phyloP scores from a whole-genome alignment of 2,113 vertebrate species.

The Balaeniceps rex region DNA sequence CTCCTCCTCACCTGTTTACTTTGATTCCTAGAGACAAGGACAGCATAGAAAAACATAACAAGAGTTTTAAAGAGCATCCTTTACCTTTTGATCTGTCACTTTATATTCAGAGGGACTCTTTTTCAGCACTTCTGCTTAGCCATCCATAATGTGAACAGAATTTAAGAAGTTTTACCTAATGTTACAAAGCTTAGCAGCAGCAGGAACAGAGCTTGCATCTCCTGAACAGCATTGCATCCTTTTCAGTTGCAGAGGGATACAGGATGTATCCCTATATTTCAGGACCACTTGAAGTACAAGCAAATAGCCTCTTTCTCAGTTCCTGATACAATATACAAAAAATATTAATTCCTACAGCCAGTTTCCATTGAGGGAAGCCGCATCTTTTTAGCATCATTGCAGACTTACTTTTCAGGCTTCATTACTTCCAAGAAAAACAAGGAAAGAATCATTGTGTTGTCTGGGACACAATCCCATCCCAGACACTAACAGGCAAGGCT shows the following conservation, averaged over 20 bases:
- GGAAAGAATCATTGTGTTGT: neutral
- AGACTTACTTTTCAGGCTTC: neutral
- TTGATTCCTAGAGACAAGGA: neutral
- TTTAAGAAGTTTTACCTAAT: neutral
- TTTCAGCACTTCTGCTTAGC: neutral
- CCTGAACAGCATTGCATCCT: neutral
- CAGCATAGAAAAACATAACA: neutral
- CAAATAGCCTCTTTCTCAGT: neutral
- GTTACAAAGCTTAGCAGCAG: neutral
- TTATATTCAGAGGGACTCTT: neutral
- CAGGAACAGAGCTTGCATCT: neutral
- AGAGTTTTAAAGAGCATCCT: neutral
- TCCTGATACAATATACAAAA: neutral
- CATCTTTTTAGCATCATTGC: neutral
- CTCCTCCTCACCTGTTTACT: neutral
- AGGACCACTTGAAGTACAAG: neutral
- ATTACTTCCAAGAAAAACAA: neutral
- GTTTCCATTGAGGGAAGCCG: neutral
- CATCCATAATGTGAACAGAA: neutral
- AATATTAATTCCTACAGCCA: neutral
- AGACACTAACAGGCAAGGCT: neutral
- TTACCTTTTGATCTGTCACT: neutral
- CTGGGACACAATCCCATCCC: neutral
- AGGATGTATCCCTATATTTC: neutral
- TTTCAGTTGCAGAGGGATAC: neutral